Base-by-base conservation (phyloP, 2,888 invertebrate species). In the Pristionchus japonicus region DNA sequence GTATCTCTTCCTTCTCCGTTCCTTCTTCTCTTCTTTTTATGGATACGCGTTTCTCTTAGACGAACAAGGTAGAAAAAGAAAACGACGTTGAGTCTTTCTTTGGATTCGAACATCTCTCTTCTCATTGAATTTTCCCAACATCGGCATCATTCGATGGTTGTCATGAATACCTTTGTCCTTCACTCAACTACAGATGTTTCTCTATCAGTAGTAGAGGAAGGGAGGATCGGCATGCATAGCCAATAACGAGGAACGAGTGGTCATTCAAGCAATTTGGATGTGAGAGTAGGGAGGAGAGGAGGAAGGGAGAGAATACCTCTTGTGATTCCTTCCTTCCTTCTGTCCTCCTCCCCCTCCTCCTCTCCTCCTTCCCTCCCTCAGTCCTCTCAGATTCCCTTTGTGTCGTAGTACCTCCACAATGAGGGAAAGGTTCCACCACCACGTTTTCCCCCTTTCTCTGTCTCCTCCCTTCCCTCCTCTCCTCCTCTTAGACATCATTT, bases 331-430 rank as follows among this genome's bases (percentile, higher is more conserved):
- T 70, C 34, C 31, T 34, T 23, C 77, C 20, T 49, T 52, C 49
- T 49, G n/a, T n/a, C 43, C 31, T 49, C 82, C 40, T 20, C 82
- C 43, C 40, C 23, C 40, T 23, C 77, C 20, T 49, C 34, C 52
- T 52, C 17, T n/a, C 37, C 47, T 49, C 80, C 23, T 27, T 77
- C n/a, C 77, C 34, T 37, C 34, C 23, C 43, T n/a, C 80, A 80
- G 27, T 80, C 47, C 80, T 80, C 82, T 52, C 82, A n/a, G 80
- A 43, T 80, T 80, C 49, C 47, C 49, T 80, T 47, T 80, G 80
- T 80, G 70, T 34, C 70, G 70, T 70, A 70, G n/a, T n/a, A n/a
- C n/a, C 31, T 64, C 64, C 31, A 70, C 70, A 70, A 70, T 34
- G 70, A 70, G 70, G 20, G n/a, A n/a, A n/a, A 37, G 70, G 70